Base-by-base conservation (phyloP, 2,797 vertebrate species). In the Brachyalestes nurse region DNA sequence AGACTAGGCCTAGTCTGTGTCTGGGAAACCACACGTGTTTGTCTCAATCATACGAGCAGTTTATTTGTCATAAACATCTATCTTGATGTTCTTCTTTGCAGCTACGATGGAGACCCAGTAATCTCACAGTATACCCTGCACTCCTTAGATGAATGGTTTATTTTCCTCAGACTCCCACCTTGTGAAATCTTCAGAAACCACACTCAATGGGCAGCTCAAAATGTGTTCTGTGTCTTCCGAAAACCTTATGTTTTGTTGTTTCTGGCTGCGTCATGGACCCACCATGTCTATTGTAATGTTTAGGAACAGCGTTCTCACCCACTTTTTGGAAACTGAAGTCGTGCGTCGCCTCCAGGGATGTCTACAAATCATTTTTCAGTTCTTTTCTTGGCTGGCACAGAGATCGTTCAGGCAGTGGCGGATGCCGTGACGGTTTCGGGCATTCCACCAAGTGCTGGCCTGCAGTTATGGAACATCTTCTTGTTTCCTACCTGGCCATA, bases 191-290 rank as follows among this genome's bases (percentile, higher is more conserved):
- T 14, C 38, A 61, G 12, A 19, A 75, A 23, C 58, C 58, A 62
- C 71, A 21, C 21, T 74, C 10, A 51, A 28, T 19, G 5, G 23
- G 69, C 69, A 28, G 49, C 45, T 21, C 40, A 9, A 17, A 14
- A 71, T 19, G 8, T 28, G 14, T 28, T 85, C 49, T 73, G 25
- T 25, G 55, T 38, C 70, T 72, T 19, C 58, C 4, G 21, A 21
- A 72, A 78, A 14, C 23, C 64, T 42, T 60, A 10, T 66, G 14
- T 49, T 79, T 25, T 51, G 42, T 80, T 80, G 71, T 13, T 69
- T 23, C 61, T 72, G 65, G 78, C 58, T 47, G 66, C 6, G 53
- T 73, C 72, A 12, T 51, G 64, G 67, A 62, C 6, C 71, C 61
- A 8, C 47, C 21, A 51, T 25, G 19, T 77, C 51, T 57, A 49